A percentile compares a stretch with the other conserved stretches of the same genome.
phyloP scores from a whole-genome alignment of 2,797 vertebrate species.

The Characodon lateralis region DNA sequence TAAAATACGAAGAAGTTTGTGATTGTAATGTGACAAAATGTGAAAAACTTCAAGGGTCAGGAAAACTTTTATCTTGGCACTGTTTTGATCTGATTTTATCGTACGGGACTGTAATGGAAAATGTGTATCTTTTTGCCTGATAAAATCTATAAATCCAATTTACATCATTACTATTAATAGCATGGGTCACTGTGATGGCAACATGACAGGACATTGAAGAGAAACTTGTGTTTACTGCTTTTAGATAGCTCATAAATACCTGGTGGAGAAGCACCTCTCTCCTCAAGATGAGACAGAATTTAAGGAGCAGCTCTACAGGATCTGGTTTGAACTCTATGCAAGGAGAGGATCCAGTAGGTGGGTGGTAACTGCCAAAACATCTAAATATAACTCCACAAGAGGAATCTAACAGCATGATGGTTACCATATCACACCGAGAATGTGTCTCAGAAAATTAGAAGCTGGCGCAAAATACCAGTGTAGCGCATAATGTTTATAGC shows the following conservation, averaged over 20 bases:
- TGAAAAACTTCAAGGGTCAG: neutral
- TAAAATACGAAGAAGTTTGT: neutral
- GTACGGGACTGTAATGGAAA: neutral
- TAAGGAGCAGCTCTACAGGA: constrained; percentile 83
- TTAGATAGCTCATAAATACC: constrained; percentile 83
- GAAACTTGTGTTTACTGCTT: constrained; percentile 17
- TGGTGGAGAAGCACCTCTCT: constrained; percentile 81
- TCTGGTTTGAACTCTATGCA: constrained; percentile 86
- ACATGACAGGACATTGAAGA: neutral
- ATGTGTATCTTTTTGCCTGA: neutral
- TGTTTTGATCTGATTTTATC: neutral
- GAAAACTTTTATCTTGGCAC: neutral
- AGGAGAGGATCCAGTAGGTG: constrained; percentile 83
- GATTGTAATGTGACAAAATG: neutral
- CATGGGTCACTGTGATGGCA: neutral
- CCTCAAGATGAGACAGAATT: constrained; percentile 71
- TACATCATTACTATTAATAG: neutral
- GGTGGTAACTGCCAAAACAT: constrained; percentile 41
- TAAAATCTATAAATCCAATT: neutral
- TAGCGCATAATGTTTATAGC: neutral
- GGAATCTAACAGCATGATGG: constrained; percentile 40
- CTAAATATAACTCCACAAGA: constrained; percentile 15
- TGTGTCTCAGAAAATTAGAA: constrained; percentile 13
- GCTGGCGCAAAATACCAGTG: neutral
- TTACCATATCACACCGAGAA: constrained; percentile 16